Evolutionary conservation across 2,113 vertebrate genomes (phyloP).

Genomic region (Vanacampus margaritifer): DNA sequence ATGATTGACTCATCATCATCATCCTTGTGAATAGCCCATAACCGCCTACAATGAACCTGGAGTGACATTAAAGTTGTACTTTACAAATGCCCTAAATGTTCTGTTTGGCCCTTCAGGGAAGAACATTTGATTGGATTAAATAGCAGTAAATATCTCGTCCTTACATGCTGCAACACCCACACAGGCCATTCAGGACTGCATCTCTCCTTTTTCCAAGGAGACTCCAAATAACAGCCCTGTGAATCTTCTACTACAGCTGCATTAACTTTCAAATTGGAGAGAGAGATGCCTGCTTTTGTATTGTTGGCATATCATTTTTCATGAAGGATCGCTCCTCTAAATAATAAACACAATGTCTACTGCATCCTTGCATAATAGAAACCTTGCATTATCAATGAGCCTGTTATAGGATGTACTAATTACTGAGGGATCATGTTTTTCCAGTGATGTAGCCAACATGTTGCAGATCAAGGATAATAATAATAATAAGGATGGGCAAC

Average conservation of each 20-base stretch:
- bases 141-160: slow-evolving; percentile 3
- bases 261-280: too few species aligned
- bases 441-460: slow-evolving; percentile 15
- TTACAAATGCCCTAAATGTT: slow-evolving; percentile 25
- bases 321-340: slow-evolving; percentile 43
- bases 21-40: neutral
- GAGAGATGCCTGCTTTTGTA: neutral
- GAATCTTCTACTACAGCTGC: neutral
- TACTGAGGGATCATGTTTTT: slow-evolving; percentile 40
- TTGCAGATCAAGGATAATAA: too few species aligned
- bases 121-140: slow-evolving; percentile 17
- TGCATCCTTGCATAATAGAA: slow-evolving; percentile 54
- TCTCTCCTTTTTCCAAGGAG: neutral
- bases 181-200: slow-evolving; percentile 2
- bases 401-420: slow-evolving; percentile 51
- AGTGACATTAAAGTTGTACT: slow-evolving; percentile 13
- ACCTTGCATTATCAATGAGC: slow-evolving; percentile 26
- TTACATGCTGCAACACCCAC: slow-evolving; percentile 17
- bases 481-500: too few species aligned
- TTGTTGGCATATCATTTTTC: slow-evolving; percentile 48
- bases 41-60: slow-evolving; percentile 8
- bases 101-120: slow-evolving; percentile 14
- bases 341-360: slow-evolving; percentile 58
- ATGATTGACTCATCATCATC: slow-evolving; percentile 5
- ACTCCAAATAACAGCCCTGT: neutral